Conservation (phyloP, 1,140 invertebrate genomes). For the Potamilus streckersoni region DNA sequence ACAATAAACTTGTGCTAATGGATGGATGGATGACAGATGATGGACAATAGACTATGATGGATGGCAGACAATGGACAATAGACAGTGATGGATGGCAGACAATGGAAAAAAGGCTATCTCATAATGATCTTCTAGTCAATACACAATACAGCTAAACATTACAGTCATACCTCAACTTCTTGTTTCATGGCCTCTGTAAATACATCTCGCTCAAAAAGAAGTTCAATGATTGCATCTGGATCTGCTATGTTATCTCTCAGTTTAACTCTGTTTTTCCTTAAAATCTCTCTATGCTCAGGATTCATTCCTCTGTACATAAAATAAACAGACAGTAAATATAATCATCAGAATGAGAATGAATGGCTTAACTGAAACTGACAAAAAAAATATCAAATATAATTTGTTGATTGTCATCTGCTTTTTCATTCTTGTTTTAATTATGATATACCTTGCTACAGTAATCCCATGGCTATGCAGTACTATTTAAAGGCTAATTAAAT, state of each 20-base stretch:
- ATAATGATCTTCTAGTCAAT: not conserved
- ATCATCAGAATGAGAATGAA: too few species aligned
- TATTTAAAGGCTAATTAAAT: too few species aligned
- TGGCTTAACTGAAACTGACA: too few species aligned
- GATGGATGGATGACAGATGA: not conserved
- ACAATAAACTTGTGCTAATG: too few species aligned
- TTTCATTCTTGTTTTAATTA: too few species aligned
- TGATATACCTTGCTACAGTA: too few species aligned
- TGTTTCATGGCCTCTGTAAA: conserved; percentile 24
- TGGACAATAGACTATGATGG: not conserved
- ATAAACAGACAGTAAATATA: too few species aligned
- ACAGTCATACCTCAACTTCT: conserved; percentile 18
- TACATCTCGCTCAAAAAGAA: conserved; percentile 11
- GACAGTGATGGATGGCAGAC: not conserved
- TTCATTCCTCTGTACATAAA: conserved; percentile 6
- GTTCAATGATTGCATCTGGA: conserved; percentile 13
- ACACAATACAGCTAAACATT: not conserved
- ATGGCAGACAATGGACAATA: not conserved
- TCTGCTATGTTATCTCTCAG: conserved; percentile 21
- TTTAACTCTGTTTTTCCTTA: conserved; percentile 7
- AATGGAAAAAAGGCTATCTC: not conserved
- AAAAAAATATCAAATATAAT: too few species aligned
- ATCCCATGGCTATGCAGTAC: too few species aligned
- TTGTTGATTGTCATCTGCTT: too few species aligned
- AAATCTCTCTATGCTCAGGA: not conserved